Base-by-base conservation (phyloP, 2,888 invertebrate genomes). In the Mactromeris polynyma region DNA sequence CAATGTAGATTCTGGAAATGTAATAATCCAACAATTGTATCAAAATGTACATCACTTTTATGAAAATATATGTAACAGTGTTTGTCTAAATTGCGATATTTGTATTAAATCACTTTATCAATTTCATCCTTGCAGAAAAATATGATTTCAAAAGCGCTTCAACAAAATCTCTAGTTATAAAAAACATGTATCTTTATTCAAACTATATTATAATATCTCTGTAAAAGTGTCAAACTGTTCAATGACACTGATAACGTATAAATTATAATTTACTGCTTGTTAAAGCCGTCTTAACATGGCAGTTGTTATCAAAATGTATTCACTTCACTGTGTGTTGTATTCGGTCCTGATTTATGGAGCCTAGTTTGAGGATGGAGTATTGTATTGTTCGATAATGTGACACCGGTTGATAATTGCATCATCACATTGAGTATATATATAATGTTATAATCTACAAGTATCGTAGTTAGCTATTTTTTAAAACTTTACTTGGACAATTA, bases 191-290 rank as follows among this genome's bases (percentile, higher is more conserved):
- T 17, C 11, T 46, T 46, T 46, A 46, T 64, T 64, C 58, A 64
- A 64, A 4, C 58, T 1, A 2, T 19, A 64, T n/a, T n/a, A 77
- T 33, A 21, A 51, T n/a, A 64, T 80, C 51, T 85, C 73, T 83
- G 64, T 89, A 89, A 91, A 91, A 87, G 89, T 91, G 91, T 89
- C 91, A 91, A 69, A 73, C 38, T 33, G 26, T 80, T 54, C 9
- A n/a, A 46, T 80, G 89, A 87, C 91, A 77, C 87, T 86, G 85
- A 89, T 91, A 87, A 81, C 83, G 78, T 84, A 85, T 89, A 87
- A 91, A 91, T 89, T 58, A 81, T 91, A 83, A 91, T 91, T 91
- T 91, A 91, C 78, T 54, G 77, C 85, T 36, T 42, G 51, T 79
- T 85, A 91, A 83, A 86, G 77, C 73, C 26, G 7, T 58, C 83